These are phyloP conservation scores for Ictidomys tridecemlineatus DNA, from an alignment of 2,113 vertebrate species.

Conservation along the genomic window DNA sequence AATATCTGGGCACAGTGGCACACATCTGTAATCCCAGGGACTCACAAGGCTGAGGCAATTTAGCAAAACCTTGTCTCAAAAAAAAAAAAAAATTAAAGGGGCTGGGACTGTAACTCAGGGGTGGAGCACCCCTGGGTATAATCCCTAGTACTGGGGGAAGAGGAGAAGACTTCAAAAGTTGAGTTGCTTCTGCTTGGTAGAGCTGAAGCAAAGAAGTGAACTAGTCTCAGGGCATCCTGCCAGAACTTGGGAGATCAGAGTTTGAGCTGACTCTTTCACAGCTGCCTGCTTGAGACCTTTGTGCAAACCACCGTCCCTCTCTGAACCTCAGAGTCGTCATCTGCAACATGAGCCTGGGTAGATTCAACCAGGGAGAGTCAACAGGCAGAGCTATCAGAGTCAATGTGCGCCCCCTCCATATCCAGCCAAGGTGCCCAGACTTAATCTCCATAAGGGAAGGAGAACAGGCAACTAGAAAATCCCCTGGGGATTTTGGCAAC, in stretches of 20 bases:
- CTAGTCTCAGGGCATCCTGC: neutral
- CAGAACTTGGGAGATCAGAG: neutral
- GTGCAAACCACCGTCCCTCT: neutral
- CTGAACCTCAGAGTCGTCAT: neutral
- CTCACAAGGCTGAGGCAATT: neutral
- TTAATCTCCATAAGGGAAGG: neutral
- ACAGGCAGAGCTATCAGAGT: neutral
- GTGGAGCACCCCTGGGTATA: neutral
- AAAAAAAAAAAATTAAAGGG: neutral
- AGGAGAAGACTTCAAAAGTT: neutral
- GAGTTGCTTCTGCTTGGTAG: neutral
- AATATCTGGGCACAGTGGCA: neutral
- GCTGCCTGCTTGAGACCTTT: fast-evolving
- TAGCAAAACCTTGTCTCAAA: neutral
- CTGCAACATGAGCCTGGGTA: neutral
- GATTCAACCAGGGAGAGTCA: neutral
- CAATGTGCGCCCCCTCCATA: neutral
- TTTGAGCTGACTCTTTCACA: neutral
- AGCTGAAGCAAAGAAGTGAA: neutral
- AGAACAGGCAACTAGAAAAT: neutral
- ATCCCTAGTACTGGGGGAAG: neutral
- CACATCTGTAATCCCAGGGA: neutral
- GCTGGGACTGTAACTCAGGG: neutral
- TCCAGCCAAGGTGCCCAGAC: neutral
- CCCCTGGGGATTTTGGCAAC: neutral